phyloP scores from a whole-genome alignment of 2,797 vertebrate species.

The Lithobates sylvaticus region DNA sequence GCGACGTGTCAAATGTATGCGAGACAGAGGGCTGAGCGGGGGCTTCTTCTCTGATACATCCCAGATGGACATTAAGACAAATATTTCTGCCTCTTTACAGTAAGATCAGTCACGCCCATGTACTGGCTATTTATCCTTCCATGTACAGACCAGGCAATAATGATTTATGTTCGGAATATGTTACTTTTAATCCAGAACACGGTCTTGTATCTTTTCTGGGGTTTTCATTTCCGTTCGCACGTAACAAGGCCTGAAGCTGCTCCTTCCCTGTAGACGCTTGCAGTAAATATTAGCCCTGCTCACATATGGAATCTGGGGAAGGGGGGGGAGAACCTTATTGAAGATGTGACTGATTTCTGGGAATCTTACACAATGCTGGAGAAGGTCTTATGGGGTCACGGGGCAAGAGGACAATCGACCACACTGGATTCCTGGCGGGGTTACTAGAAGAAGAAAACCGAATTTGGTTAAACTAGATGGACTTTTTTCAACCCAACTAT shows the following conservation, averaged over 20 bases:
- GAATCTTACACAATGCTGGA: neutral
- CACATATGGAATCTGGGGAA: neutral
- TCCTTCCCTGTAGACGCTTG: neutral
- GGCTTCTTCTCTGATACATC: constrained; percentile 44
- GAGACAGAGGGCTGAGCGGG: constrained; percentile 35
- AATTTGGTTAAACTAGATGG: too few relatives aligned
- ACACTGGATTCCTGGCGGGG: neutral
- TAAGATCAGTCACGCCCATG: constrained; percentile 38
- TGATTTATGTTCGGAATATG: constrained; percentile 11
- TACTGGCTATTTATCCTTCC: constrained; percentile 8
- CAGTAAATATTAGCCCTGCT: neutral
- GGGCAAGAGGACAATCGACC: neutral
- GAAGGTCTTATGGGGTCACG: neutral
- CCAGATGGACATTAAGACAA: constrained; percentile 56
- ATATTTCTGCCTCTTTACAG: constrained; percentile 47
- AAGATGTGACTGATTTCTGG: neutral
- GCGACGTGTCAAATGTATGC: constrained; percentile 47
- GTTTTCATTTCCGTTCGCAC: neutral
- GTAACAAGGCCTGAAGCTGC: neutral
- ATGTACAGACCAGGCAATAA: constrained; percentile 6
- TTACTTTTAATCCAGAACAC: constrained; percentile 10
- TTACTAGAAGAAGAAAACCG: too few relatives aligned
- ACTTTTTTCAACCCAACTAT: too few relatives aligned
- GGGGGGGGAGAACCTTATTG: too few relatives aligned
- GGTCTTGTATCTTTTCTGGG: constrained; percentile 2